Base-by-base conservation (phyloP, 2,888 invertebrate species). In the Ramazzottius varieornatus region DNA sequence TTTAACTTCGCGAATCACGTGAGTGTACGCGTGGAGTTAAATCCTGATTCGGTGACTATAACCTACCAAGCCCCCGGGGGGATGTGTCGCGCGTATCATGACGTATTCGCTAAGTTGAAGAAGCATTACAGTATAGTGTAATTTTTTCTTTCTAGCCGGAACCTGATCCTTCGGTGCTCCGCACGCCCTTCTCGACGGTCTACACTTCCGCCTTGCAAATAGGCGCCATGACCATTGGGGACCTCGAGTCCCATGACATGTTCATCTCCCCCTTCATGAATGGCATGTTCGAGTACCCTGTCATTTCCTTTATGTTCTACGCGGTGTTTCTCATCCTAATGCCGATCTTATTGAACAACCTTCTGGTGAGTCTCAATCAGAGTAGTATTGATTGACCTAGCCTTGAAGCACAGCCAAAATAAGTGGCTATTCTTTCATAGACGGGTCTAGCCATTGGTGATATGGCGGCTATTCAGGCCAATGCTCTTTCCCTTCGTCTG, bases 341-440 rank as follows among this genome's bases (percentile, higher is more conserved):
- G 73, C 75, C 76, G 1, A 75, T 76, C 46, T 70, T 76, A 1
- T 71, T 76, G 65, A 75, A 76, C 71, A 76, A 76, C 67, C 69
- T 76, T 33, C 70, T 76, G 72, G 76, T 75, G 67, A 67, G 72
- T 54, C 24, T 54, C 4, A 54, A 4, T 4, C 54, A 16, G 24
- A 16, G 24, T 29, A 54, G 13, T 54, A 16, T 54, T 54, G n/a
- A 24, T 16, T 13, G 8, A 24, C 29, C 24, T 13, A 54, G n/a
- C n/a, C n/a, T n/a, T n/a, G n/a, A n/a, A n/a, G n/a, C n/a, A n/a
- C n/a, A n/a, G n/a, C n/a, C n/a, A n/a, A n/a, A n/a, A n/a, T n/a
- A 24, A 16, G n/a, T 16, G 54, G 8, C 20, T 16, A 16, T 29
- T 54, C n/a, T 24, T 54, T 54, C 29, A 54, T 54, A 54, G 54